phyloP scores from a whole-genome alignment of 2,797 vertebrate genomes.

The Semaprochilodus insignis region DNA sequence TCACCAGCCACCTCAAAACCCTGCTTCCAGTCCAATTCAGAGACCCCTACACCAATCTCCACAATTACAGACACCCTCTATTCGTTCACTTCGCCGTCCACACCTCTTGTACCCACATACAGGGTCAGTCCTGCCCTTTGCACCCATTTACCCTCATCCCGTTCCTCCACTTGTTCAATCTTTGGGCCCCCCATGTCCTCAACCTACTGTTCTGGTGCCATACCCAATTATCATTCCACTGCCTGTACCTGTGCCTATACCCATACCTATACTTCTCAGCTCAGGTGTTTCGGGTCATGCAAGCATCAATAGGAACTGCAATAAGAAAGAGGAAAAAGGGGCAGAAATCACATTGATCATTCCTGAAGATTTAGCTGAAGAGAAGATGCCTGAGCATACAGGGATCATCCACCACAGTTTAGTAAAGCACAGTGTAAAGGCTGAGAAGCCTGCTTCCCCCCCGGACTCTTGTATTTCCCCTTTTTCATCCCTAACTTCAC shows the following conservation, averaged over 20 bases:
- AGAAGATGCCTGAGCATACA: constrained; percentile 39
- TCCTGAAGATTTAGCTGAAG: background rate
- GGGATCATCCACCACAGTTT: constrained; percentile 19
- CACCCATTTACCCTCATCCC: constrained; percentile 89
- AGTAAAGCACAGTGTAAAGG: constrained; percentile 36
- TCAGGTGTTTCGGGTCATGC: constrained; percentile 85
- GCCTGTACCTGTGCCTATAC: constrained; percentile 95
- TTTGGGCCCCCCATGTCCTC: constrained; percentile 89
- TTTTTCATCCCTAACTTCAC: constrained; percentile 14
- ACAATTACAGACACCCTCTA: constrained; percentile 79
- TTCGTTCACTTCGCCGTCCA: constrained; percentile 77
- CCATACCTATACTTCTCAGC: constrained; percentile 90
- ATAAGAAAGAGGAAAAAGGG: background rate
- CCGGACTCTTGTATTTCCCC: constrained; percentile 72
- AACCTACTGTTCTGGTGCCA: constrained; percentile 92
- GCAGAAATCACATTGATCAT: constrained; percentile 65
- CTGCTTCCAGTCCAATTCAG: constrained; percentile 70
- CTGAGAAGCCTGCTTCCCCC: constrained; percentile 76
- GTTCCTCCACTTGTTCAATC: constrained; percentile 92
- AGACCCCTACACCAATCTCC: constrained; percentile 68
- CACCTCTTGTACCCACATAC: constrained; percentile 88
- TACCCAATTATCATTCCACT: constrained; percentile 96
- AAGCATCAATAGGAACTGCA: constrained; percentile 82
- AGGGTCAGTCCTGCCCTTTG: constrained; percentile 88
- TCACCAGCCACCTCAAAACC: constrained; percentile 48